Conservation (phyloP, 53 echinoderm and acorn worm species). For the Holothuria leucospilota region DNA sequence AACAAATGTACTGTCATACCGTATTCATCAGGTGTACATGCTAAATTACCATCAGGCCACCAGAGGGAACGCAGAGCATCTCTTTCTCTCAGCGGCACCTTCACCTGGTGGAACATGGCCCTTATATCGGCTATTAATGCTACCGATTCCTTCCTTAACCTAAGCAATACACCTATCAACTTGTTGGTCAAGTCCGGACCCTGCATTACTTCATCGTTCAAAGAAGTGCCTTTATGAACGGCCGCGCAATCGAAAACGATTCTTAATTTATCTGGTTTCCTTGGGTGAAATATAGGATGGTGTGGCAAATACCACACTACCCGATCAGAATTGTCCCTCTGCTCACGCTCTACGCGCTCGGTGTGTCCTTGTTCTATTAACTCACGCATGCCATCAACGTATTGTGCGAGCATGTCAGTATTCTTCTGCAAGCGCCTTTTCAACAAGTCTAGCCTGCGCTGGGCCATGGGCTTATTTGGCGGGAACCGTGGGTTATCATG, state of each 20-base stretch:
- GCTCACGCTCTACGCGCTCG: slow-evolving; percentile 9
- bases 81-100: slow-evolving; percentile 26
- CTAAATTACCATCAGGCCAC: slow-evolving; percentile 55
- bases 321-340: not conserved
- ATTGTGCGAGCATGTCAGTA: not conserved
- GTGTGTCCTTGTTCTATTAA: slow-evolving; percentile 29
- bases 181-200: slow-evolving; percentile 60
- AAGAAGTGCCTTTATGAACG: not conserved
- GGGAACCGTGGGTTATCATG: not conserved
- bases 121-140: slow-evolving; percentile 45
- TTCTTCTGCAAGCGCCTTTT: not conserved
- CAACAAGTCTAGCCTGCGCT: not conserved
- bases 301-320: slow-evolving; percentile 51
- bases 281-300: slow-evolving; percentile 39
- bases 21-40: slow-evolving; percentile 16
- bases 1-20: slow-evolving; percentile 60
- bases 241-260: slow-evolving; percentile 48
- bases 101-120: slow-evolving; percentile 63
- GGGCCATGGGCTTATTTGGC: not conserved
- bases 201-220: slow-evolving; percentile 46
- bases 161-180: slow-evolving; percentile 36
- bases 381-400: slow-evolving; percentile 16
- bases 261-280: slow-evolving; percentile 46
- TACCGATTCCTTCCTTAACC: not conserved
- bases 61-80: slow-evolving; percentile 49